These are phyloP conservation scores for Apodemia zela DNA, from an alignment of 2,888 invertebrate species.

Conservation along the genomic window DNA sequence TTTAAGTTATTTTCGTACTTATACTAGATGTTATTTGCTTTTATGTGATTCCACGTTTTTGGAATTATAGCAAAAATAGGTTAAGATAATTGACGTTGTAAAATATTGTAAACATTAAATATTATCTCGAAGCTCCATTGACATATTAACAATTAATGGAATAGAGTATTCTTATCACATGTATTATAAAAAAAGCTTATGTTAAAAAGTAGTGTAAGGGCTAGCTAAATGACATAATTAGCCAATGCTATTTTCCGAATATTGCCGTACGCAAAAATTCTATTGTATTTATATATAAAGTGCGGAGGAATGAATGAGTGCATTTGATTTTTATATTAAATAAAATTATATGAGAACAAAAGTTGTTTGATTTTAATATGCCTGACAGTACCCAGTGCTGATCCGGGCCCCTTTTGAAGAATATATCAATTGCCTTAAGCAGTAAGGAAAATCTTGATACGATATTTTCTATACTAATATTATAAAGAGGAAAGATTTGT, in stretches of 20 bases:
- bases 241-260: conserved; percentile 78
- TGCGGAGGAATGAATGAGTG: conserved; percentile 68
- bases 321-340: conserved; percentile 79
- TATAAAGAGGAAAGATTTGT: too few species aligned
- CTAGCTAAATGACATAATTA: conserved; percentile 76
- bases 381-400: too few species aligned
- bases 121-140: conserved; percentile 37
- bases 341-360: conserved; percentile 73
- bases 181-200: conserved; percentile 67
- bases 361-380: conserved; percentile 32
- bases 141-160: conserved; percentile 44
- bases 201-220: conserved; percentile 64
- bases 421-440: too few species aligned
- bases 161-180: conserved; percentile 59
- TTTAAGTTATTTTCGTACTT: conserved; percentile 73
- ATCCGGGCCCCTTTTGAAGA: too few species aligned
- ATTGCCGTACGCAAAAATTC: conserved; percentile 64
- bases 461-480: too few species aligned
- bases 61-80: conserved; percentile 75
- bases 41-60: conserved; percentile 68
- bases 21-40: conserved; percentile 70
- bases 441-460: too few species aligned
- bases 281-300: conserved; percentile 75
- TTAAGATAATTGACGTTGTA: conserved; percentile 51
- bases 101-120: conserved; percentile 65